Evolutionary conservation across 1,140 invertebrate species (phyloP).

Genomic region (Zaprionus taronus): DNA sequence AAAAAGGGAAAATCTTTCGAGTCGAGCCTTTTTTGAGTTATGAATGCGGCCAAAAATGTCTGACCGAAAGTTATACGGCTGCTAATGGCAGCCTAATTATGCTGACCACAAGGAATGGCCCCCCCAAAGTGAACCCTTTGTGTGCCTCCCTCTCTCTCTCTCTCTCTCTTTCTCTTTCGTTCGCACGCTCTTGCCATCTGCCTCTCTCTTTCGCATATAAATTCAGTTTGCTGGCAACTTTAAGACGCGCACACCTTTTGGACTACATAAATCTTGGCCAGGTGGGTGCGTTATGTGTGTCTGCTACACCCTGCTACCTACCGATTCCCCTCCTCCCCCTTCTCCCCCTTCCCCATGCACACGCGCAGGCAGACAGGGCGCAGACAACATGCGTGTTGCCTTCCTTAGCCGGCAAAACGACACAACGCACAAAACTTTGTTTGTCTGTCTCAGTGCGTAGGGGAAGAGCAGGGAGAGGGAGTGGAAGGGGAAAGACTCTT

Average conservation of each 20-base stretch:
- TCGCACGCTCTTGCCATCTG: not conserved
- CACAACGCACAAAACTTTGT: slow-evolving; percentile 76
- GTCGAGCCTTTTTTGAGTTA: slow-evolving; percentile 54
- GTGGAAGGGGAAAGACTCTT: not conserved
- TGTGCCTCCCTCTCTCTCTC: not conserved
- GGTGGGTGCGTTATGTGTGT: slow-evolving; percentile 62
- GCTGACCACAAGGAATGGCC: slow-evolving; percentile 54
- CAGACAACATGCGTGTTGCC: slow-evolving; percentile 75
- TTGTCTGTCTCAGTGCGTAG: slow-evolving; percentile 33
- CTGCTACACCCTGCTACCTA: not conserved
- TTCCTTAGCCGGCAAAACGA: slow-evolving; percentile 43
- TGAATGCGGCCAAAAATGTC: slow-evolving; percentile 48
- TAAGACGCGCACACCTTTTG: slow-evolving; percentile 65
- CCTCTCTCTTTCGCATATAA: slow-evolving; percentile 56
- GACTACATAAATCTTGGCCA: slow-evolving; percentile 77
- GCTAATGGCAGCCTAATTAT: slow-evolving; percentile 81
- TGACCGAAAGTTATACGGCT: slow-evolving; percentile 36
- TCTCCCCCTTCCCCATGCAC: slow-evolving; percentile 10
- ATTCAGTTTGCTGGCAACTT: slow-evolving; percentile 59
- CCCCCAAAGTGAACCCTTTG: slow-evolving; percentile 20
- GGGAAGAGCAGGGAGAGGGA: not conserved
- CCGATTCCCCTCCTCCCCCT: slow-evolving; percentile 4
- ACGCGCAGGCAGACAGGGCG: slow-evolving; percentile 67
- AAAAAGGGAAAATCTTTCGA: slow-evolving; percentile 54
- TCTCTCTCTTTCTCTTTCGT: slow-evolving; percentile 1